phyloP scores from a whole-genome alignment of 2,113 vertebrate species.

The Sorex araneus region DNA sequence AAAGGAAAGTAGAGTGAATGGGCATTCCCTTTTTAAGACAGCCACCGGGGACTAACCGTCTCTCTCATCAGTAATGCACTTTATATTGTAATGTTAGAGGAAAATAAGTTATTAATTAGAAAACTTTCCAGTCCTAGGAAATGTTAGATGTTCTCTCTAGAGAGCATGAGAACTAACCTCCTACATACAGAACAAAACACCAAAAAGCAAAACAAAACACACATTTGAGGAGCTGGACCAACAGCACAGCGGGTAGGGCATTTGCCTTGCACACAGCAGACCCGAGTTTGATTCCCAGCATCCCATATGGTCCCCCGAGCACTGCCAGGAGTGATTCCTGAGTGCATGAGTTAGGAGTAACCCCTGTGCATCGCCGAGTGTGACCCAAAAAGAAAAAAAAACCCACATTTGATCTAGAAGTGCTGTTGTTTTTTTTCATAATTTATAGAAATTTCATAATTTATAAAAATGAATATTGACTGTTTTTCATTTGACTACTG shows the following conservation, averaged over 20 bases:
- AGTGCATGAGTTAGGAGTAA: too few relatives aligned
- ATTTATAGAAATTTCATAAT: background rate
- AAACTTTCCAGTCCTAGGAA: background rate
- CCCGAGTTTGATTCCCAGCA: too few relatives aligned
- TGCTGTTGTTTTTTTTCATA: background rate
- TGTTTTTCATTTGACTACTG: background rate
- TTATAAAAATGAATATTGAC: background rate
- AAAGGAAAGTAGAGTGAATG: background rate
- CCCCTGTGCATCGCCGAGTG: too few relatives aligned
- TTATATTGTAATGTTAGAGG: background rate
- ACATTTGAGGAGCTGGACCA: too few relatives aligned
- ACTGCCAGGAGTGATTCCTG: too few relatives aligned
- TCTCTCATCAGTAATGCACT: background rate
- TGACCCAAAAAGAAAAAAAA: background rate
- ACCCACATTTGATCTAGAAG: background rate
- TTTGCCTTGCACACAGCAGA: too few relatives aligned
- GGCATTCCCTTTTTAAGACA: background rate
- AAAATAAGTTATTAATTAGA: slow-evolving; percentile 1
- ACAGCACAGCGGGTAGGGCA: too few relatives aligned
- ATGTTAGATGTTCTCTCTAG: background rate
- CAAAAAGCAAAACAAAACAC: background rate
- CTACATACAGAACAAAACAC: background rate
- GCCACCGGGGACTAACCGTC: background rate
- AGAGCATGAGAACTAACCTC: background rate
- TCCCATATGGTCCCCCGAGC: too few relatives aligned